phyloP scores from a whole-genome alignment of 2,888 invertebrate genomes.

The Gasteruption jaculator region DNA sequence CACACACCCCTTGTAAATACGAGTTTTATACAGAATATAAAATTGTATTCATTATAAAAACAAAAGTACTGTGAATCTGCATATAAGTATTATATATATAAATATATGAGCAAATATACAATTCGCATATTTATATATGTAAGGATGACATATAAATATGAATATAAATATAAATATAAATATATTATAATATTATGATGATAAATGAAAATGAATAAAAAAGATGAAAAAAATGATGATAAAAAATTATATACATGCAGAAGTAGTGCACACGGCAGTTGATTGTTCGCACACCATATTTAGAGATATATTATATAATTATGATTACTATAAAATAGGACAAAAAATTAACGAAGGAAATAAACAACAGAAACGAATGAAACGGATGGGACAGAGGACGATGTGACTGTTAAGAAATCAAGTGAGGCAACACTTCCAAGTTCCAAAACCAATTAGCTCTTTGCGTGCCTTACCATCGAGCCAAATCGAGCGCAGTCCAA shows the following conservation, averaged over 20 bases:
- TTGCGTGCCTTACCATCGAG: no score
- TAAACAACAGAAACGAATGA: slow-evolving; percentile 19
- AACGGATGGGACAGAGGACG: no score
- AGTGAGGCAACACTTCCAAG: no score
- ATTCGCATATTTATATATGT: no score
- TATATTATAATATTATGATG: slow-evolving; percentile 22
- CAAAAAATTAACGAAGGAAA: slow-evolving; percentile 17
- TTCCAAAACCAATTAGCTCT: no score
- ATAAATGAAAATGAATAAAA: slow-evolving; percentile 20
- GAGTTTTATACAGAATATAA: slow-evolving; percentile 51
- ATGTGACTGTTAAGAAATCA: no score
- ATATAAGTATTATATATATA: slow-evolving; percentile 18
- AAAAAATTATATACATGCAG: slow-evolving; percentile 25
- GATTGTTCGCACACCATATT: slow-evolving; percentile 50
- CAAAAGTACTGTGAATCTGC: slow-evolving; percentile 21
- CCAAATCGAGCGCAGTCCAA: no score
- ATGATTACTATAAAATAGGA: slow-evolving; percentile 37
- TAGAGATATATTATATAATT: slow-evolving; percentile 42
- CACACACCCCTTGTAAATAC: slow-evolving; percentile 50
- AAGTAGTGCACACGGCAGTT: slow-evolving; percentile 47
- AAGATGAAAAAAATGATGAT: slow-evolving; percentile 21
- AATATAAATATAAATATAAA: slow-evolving; percentile 27
- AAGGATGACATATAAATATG: slow-evolving; percentile 22
- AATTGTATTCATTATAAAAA: slow-evolving; percentile 47
- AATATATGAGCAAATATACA: no score